These are phyloP conservation scores for Equus quagga DNA, from an alignment of 2,113 vertebrate genomes.

Conservation along the genomic window DNA sequence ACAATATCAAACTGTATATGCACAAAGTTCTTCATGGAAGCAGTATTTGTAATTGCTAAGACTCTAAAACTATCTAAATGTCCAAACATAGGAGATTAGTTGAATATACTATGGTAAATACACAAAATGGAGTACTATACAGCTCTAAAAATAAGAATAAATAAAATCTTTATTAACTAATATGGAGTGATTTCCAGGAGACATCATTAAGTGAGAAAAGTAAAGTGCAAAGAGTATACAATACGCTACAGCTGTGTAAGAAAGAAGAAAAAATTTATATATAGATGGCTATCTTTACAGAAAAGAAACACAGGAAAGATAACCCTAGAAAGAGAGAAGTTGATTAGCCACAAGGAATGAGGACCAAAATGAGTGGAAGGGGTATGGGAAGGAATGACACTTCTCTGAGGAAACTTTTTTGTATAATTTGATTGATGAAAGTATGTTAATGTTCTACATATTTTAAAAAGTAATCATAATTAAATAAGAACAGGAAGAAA, in stretches of 20 bases:
- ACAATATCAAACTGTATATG: background rate
- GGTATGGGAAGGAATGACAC: background rate
- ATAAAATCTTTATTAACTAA: background rate
- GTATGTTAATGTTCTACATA: background rate
- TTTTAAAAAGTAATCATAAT: constrained; percentile 30
- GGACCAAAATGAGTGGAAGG: background rate
- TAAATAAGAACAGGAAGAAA: background rate
- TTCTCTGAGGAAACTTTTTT: background rate
- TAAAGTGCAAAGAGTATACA: background rate
- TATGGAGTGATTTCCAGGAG: background rate
- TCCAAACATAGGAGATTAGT: background rate
- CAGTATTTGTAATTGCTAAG: background rate
- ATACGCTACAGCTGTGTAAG: background rate
- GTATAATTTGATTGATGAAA: background rate
- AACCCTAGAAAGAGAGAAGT: background rate
- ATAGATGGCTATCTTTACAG: background rate
- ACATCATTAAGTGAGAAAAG: background rate
- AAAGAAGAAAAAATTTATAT: background rate
- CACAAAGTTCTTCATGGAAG: background rate
- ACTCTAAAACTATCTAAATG: background rate
- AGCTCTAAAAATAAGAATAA: background rate
- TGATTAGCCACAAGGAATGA: background rate
- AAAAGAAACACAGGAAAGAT: background rate
- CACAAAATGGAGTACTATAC: background rate
- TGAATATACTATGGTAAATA: background rate